Evolutionary conservation across 2,888 invertebrate species (phyloP), one percentile per base, ranked within the genome.

Genomic region (Pinctada fucata): DNA sequence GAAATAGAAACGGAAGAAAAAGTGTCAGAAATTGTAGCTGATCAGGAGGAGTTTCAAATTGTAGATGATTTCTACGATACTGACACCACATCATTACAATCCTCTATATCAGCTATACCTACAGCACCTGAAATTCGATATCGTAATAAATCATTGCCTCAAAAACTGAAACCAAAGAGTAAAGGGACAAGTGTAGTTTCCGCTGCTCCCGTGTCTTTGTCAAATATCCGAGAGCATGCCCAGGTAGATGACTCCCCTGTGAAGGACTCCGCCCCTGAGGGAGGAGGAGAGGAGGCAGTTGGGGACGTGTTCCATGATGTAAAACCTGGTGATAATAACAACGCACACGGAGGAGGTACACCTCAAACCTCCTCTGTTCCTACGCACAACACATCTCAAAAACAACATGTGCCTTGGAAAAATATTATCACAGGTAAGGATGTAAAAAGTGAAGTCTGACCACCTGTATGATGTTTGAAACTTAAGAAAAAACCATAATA

Each of bases 141-240:
- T 69, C 76, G 81, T 45, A 82, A 81, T 58, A 71, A 58, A 10
- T 78, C 82, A 52, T 79, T 77, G 45, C 52, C 66, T 4, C 71
- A 72, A 49, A 86, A 83, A 71, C 76, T 81, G 16, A 82, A 79
- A 65, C 83, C 83, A 31, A 69, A 75, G 47, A 13, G 51, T 45
- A 52, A 66, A 67, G 52, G 13, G 47, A 66, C 67, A 47, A 72
- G 52, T 48, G 49, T 52, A 31, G 76, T 81, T 31, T 79, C 83
- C 49, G 73, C 82, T 51, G 74, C 79, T n/a, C 82, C 85, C 47
- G 80, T 84, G 6, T 76, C 83, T 13, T 82, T 87, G 83, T 85
- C 85, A 49, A 85, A 75, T 65, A 77, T 86, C 10, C 74, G 76
- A 31, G 75, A 77, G 74, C 49, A 77, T 13, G 73, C 72, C 49